These are phyloP conservation scores for Nematostella vectensis DNA, from an alignment of 92 coral and sea anemone genomes.

Conservation along the genomic window DNA sequence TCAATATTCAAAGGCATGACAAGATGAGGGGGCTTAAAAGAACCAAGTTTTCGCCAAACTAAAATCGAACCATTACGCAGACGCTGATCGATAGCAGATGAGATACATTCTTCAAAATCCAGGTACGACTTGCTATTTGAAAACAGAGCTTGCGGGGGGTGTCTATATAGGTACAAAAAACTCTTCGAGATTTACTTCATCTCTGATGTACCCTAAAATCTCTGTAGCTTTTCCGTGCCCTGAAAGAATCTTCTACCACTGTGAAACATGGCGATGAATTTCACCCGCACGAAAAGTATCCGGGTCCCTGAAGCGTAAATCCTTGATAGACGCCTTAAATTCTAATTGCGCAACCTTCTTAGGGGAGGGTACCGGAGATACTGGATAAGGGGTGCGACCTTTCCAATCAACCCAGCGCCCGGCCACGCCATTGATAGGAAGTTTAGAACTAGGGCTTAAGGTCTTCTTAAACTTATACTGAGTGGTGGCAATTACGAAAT, in stretches of 20 bases:
- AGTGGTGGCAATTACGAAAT: background rate
- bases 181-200: constrained; percentile 17
- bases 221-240: constrained; percentile 18
- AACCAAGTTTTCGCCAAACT: constrained; percentile 31
- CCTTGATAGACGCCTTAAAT: constrained; percentile 18
- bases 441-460: background rate
- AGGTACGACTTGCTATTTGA: constrained; percentile 30
- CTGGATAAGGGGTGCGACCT: background rate
- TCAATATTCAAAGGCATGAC: constrained; percentile 36
- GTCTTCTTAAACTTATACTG: background rate
- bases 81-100: constrained; percentile 24
- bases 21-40: constrained; percentile 21
- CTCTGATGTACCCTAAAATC: constrained; percentile 32
- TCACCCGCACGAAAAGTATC: constrained; percentile 22
- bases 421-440: background rate
- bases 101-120: constrained; percentile 24
- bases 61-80: constrained; percentile 29
- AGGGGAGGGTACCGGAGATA: constrained; percentile 26
- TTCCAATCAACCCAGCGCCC: background rate
- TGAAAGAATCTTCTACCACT: constrained; percentile 28
- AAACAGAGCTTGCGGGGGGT: constrained; percentile 22
- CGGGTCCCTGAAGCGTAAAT: constrained; percentile 30
- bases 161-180: constrained; percentile 32
- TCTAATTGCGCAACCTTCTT: constrained; percentile 15
- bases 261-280: constrained; percentile 20